These are phyloP conservation scores for Petrolisthes manimaculis DNA, from an alignment of 2,888 invertebrate genomes.

Conservation along the genomic window DNA sequence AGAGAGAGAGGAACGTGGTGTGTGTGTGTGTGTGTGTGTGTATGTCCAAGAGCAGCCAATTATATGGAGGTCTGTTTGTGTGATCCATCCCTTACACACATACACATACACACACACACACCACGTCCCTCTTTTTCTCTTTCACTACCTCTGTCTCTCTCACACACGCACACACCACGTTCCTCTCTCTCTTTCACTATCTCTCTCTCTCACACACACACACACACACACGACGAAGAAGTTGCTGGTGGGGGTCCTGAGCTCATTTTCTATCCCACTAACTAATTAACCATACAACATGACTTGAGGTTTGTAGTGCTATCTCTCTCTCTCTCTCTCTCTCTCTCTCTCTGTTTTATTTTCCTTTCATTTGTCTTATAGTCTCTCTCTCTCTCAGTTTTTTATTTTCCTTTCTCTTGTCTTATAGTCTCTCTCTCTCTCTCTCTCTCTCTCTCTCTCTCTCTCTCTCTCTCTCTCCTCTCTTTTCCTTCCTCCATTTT, in stretches of 20 bases:
- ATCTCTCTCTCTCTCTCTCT: not conserved
- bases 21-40: not conserved
- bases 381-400: not conserved
- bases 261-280: slow-evolving; percentile 19
- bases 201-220: not conserved
- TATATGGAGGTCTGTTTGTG: not conserved
- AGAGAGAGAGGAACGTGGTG: not conserved
- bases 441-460: not conserved
- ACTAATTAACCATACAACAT: slow-evolving; percentile 19
- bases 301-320: slow-evolving; percentile 2
- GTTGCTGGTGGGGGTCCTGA: not conserved
- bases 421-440: not conserved
- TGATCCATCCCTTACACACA: not conserved
- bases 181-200: not conserved
- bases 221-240: not conserved
- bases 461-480: not conserved
- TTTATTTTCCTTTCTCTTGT: not conserved
- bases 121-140: not conserved
- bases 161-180: not conserved
- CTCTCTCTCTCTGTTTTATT: not conserved
- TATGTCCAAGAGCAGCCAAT: not conserved
- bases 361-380: not conserved
- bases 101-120: not conserved
- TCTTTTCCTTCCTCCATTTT: not conserved
- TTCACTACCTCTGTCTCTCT: not conserved